These are phyloP conservation scores for Stenchaetothrips biformis DNA, from an alignment of 2,888 invertebrate species.

Conservation along the genomic window DNA sequence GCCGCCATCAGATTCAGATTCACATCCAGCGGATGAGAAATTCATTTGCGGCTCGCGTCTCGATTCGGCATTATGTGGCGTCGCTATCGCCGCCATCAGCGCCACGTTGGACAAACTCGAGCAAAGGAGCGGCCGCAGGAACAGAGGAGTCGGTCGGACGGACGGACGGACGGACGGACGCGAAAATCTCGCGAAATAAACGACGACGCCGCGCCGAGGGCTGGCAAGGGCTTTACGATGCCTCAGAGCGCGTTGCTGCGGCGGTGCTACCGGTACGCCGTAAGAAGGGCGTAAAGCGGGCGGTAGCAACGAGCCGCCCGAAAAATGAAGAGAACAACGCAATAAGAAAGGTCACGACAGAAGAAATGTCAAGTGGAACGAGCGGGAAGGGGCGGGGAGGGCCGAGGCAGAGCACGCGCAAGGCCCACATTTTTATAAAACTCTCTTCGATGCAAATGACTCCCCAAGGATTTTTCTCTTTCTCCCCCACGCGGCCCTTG, in stretches of 20 bases:
- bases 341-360: conserved; percentile 20
- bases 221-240: background rate
- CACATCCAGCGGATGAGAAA: no score
- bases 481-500: background rate
- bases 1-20: no score
- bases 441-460: background rate
- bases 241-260: background rate
- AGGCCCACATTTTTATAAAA: background rate
- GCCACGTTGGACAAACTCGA: no score
- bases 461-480: background rate
- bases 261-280: background rate
- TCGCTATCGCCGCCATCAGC: no score
- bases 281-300: background rate
- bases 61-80: no score
- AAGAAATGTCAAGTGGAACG: background rate
- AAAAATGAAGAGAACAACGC: conserved; percentile 25
- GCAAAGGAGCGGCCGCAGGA: no score
- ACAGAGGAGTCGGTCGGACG: no score
- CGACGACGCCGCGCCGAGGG: no score
- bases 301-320: background rate
- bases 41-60: no score
- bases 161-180: no score
- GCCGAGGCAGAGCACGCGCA: background rate
- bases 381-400: background rate
- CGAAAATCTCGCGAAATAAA: no score